phyloP scores from a whole-genome alignment of 2,888 invertebrate genomes.

The Seira musarum region DNA sequence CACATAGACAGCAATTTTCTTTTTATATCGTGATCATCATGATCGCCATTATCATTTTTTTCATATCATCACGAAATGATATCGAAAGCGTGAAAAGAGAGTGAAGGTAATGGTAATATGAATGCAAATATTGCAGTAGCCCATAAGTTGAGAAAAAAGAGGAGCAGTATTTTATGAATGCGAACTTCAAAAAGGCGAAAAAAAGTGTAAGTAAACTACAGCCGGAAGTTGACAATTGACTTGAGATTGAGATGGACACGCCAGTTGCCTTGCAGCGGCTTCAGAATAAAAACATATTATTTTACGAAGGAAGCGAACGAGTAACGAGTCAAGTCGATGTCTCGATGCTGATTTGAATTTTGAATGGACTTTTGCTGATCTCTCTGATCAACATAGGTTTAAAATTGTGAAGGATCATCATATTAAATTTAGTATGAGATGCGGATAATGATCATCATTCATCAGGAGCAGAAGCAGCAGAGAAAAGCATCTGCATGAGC shows the following conservation, averaged over 20 bases:
- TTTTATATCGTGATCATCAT: not conserved
- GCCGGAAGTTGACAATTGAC: slow-evolving; percentile 52
- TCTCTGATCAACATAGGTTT: slow-evolving; percentile 22
- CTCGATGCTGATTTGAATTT: not conserved
- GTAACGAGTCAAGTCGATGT: too few species aligned
- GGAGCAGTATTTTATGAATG: not conserved
- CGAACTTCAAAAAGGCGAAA: slow-evolving; percentile 8
- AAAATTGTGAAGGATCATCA: slow-evolving; percentile 12
- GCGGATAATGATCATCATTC: slow-evolving; percentile 6
- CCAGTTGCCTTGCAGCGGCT: not conserved
- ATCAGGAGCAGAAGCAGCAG: slow-evolving; percentile 1
- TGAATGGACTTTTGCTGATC: not conserved
- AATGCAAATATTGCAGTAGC: slow-evolving; percentile 6
- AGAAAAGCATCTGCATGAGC: not conserved
- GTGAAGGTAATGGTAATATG: slow-evolving; percentile 10
- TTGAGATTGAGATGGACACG: not conserved
- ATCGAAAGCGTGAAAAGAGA: slow-evolving; percentile 28
- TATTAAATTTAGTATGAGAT: not conserved
- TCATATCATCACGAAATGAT: slow-evolving; percentile 21
- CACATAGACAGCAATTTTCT: slow-evolving; percentile 4
- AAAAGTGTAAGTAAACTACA: slow-evolving; percentile 14
- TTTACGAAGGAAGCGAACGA: too few species aligned
- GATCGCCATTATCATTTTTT: not conserved
- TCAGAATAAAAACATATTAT: not conserved
- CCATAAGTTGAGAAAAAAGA: not conserved